Base-by-base conservation (phyloP, 2,113 vertebrate species). In the Mirza zaza region DNA sequence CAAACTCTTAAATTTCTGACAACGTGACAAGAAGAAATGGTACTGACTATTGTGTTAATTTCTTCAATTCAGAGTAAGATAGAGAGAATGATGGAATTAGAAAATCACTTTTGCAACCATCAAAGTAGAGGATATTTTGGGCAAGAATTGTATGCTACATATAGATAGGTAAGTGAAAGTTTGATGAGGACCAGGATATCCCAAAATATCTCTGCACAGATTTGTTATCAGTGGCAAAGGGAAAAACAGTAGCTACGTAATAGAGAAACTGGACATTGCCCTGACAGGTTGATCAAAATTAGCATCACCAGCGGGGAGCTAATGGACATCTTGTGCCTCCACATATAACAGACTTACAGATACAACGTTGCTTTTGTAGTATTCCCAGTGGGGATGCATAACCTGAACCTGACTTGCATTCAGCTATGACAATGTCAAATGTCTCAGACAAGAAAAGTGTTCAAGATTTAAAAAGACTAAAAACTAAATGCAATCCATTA, bases 51-150 rank as follows among this genome's bases (percentile, higher is more conserved):
- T 67, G 45, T 21, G 4, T 50, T 80, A 13, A 71, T 67, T 84
- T 90, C 71, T 83, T 96, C 29, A 65, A 68, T 91, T 15, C 32
- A 90, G 59, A 94, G 8, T 87, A 42, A 90, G 52, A 36, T n/a
- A 27, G 14, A 73, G 36, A 25, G 67, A 92, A 68, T 42, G n/a
- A n/a, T 48, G 55, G 14, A 68, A 93, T 63, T 52, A 87, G 52
- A 92, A 90, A 76, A 48, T 59, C 25, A 80, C 2, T 36, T 67
- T 81, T 86, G 61, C 45, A 85, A 39, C 32, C 63, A 63, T 61
- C 76, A 82, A 13, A 68, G 15, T 29, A 87, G 68, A 94, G 68
- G 23, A 73, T 95, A 11, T 42, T 92, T 25, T 17, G 75, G 29
- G 68, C 80, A 92, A 89, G 79, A 95, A 91, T 17, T 25, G n/a